Conservation (phyloP, 1,140 invertebrate species). For the Camponotus floridanus region DNA sequence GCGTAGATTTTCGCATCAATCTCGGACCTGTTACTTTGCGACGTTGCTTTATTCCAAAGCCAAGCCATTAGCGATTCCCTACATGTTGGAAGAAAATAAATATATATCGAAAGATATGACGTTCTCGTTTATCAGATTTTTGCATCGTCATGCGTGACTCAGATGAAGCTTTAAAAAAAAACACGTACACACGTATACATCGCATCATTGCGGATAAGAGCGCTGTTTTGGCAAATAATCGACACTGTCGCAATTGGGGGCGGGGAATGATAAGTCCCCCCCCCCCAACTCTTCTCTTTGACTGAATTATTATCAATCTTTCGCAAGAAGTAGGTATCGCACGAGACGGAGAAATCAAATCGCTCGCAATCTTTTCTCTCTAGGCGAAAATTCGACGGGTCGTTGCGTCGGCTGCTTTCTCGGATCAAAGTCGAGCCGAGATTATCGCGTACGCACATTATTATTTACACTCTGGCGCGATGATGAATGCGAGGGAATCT, state of each 20-base stretch:
- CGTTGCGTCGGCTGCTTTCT: background rate
- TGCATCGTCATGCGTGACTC: conserved; percentile 47
- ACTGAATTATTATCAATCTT: conserved; percentile 27
- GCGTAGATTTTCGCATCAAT: conserved; percentile 51
- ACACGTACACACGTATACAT: too few species aligned
- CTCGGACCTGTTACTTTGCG: conserved; percentile 22
- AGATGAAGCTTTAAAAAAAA: background rate
- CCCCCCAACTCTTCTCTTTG: background rate
- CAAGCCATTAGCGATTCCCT: conserved; percentile 48
- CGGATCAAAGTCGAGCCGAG: conserved; percentile 23
- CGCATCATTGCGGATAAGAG: conserved; percentile 7
- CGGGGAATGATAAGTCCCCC: background rate
- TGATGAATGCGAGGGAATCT: background rate
- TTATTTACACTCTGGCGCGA: background rate
- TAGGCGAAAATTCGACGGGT: conserved; percentile 24
- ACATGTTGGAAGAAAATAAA: conserved; percentile 17
- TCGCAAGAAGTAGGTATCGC: conserved; percentile 13
- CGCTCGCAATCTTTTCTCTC: background rate
- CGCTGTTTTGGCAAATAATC: conserved; percentile 28
- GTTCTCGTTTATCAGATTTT: conserved; percentile 58
- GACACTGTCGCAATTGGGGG: conserved; percentile 26
- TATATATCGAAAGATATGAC: conserved; percentile 49
- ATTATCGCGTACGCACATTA: background rate
- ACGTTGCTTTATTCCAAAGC: conserved; percentile 37
- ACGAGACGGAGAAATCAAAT: conserved; percentile 8